Conservation (phyloP, 2,888 invertebrate genomes). For the Ichneumon xanthorius region DNA sequence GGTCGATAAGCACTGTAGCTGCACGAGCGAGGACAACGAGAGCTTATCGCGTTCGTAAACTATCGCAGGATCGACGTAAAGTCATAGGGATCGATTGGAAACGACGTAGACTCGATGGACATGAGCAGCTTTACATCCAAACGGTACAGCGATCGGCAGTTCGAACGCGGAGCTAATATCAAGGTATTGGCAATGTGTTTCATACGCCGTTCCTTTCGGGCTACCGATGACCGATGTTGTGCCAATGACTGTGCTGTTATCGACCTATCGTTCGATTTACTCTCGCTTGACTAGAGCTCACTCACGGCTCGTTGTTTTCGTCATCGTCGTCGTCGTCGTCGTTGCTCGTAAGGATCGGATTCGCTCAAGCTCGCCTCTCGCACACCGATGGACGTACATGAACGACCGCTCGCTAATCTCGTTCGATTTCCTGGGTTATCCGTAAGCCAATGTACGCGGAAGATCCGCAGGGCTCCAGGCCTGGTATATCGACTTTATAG, state of each 20-base stretch:
- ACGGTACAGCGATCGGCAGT: conserved; percentile 26
- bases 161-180: background rate
- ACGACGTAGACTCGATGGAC: conserved; percentile 22
- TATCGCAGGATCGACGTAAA: conserved; percentile 38
- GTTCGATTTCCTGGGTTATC: conserved; percentile 51
- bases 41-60: conserved; percentile 57
- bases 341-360: conserved; percentile 23
- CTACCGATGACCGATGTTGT: background rate
- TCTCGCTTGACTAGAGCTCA: conserved; percentile 26
- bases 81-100: conserved; percentile 45
- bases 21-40: conserved; percentile 12
- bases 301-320: conserved; percentile 36
- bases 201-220: background rate
- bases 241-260: background rate
- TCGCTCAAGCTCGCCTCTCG: conserved; percentile 21
- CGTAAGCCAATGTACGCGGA: conserved; percentile 19
- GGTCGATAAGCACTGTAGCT: conserved; percentile 39
- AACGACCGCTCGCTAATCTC: conserved; percentile 46
- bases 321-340: conserved; percentile 4
- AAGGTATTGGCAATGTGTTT: background rate
- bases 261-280: conserved; percentile 19
- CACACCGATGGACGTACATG: conserved; percentile 4
- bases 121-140: background rate
- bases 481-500: conserved; percentile 14
- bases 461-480: background rate